phyloP scores from a whole-genome alignment of 30 jellyfish, hydroid and myxozoan genomes.

The Turritopsis dohrnii region DNA sequence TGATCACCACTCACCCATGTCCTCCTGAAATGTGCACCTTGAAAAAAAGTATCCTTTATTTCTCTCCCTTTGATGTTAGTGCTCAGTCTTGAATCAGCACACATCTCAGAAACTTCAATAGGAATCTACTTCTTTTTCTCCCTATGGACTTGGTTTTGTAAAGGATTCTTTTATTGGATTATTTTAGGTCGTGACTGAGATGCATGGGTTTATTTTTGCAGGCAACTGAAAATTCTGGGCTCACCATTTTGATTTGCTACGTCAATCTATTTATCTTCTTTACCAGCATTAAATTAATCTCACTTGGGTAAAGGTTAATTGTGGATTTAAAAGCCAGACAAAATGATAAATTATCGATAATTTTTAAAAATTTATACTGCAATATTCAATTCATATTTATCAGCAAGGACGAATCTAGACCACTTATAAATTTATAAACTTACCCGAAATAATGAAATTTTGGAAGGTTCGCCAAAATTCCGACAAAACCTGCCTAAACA shows the following conservation, averaged over 20 bases:
- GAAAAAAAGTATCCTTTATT: background rate
- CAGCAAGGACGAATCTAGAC: background rate
- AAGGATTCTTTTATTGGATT: no score
- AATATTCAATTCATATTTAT: background rate
- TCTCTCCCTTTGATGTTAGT: background rate
- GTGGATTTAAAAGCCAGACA: background rate
- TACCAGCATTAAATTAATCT: no score
- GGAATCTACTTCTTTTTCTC: background rate
- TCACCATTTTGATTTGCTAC: no score
- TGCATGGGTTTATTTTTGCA: no score
- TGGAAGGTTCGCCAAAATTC: background rate
- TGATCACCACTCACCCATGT: background rate
- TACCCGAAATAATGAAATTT: background rate
- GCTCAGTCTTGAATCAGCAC: background rate
- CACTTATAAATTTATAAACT: background rate
- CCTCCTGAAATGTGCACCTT: background rate
- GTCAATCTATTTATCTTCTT: no score
- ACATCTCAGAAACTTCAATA: background rate
- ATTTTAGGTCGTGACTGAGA: no score
- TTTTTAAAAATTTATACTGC: background rate
- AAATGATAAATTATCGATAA: background rate
- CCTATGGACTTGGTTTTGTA: background rate
- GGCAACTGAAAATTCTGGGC: no score
- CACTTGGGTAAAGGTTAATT: background rate
- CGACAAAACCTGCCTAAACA: background rate